Evolutionary conservation across 2,113 vertebrate genomes (phyloP), one percentile per base, ranked within the genome.

Genomic region (Syrrhaptes paradoxus): DNA sequence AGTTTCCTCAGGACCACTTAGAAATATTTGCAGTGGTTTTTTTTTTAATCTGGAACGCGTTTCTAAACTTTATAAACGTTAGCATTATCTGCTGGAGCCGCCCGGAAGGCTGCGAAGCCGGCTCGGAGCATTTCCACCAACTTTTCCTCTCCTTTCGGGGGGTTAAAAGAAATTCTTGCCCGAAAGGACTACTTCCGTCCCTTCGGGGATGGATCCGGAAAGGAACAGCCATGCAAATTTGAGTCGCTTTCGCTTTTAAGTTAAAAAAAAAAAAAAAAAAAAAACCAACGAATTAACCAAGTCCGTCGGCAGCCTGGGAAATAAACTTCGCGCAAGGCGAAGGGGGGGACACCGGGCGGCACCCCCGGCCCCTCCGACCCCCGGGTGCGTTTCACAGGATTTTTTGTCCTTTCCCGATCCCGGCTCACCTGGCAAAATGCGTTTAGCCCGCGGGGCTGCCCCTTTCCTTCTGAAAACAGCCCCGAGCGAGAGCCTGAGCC

Each of bases 401-500:
- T 11, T 13, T 4, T 55, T 11, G 41, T 41, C 41, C 41, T 41
- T 41, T 41, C 41, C 41, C 41, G 51, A 31, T 31, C 41, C 62
- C 6, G 26, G 45, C 65, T 95, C 94, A 77, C 75, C 87, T 48
- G 79, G 96, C 45, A 77, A 46, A 80, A 66, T 2, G 79, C 76
- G 76, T 4, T 52, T 2, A 83, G 61, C 36, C 73, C 66, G 49
- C 59, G 66, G 74, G 85, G 92, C 77, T 58, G 7, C 75, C 79
- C 79, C 65, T 36, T 72, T 66, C 75, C 88, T 80, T 67, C 74
- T 29, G 87, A 49, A 85, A 96, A 58, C 21, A 87, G 83, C 70
- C 80, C 88, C 84, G 13, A 48, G 77, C 25, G 58, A 48, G 62
- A 90, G 76, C 5, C 63, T 25, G 87, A 97, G 96, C 95, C 85